Percentiles rank a stretch among this genome's conserved stretches.
phyloP scores from a whole-genome alignment of 2,888 invertebrate species.

The Caradrina kadenii region DNA sequence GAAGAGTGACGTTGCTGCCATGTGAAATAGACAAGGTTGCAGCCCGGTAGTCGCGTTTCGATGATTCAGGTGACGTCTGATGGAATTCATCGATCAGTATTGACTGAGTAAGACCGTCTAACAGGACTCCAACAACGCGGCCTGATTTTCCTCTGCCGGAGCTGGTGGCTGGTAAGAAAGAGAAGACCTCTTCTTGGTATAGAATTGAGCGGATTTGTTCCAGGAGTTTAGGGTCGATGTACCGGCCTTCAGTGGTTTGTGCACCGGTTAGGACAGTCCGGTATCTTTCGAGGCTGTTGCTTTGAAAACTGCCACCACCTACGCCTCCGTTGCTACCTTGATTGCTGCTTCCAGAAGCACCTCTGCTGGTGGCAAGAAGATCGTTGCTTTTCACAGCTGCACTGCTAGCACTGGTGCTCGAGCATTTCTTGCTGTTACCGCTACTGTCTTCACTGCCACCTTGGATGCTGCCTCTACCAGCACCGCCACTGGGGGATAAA shows the following conservation, averaged over 20 bases:
- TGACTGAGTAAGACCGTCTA: slow-evolving; percentile 16
- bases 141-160: neutral
- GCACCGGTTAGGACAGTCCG: neutral
- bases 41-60: too few relatives aligned
- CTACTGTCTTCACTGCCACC: neutral
- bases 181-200: slow-evolving; percentile 8
- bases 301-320: neutral
- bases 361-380: neutral
- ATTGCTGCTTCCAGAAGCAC: neutral
- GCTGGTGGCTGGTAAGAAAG: neutral
- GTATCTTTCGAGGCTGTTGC: neutral
- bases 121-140: slow-evolving; percentile 7
- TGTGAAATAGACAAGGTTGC: neutral
- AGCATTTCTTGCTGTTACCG: too few relatives aligned
- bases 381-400: too few relatives aligned
- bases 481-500: neutral
- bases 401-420: neutral
- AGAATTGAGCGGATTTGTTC: slow-evolving; percentile 23
- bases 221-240: slow-evolving; percentile 20
- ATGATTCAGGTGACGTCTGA: neutral
- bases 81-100: slow-evolving; percentile 18
- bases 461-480: neutral
- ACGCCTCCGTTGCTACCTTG: neutral
- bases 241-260: slow-evolving; percentile 26
- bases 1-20: neutral